Conservation (phyloP, 2,113 vertebrate species). For the Orycteropus afer region DNA sequence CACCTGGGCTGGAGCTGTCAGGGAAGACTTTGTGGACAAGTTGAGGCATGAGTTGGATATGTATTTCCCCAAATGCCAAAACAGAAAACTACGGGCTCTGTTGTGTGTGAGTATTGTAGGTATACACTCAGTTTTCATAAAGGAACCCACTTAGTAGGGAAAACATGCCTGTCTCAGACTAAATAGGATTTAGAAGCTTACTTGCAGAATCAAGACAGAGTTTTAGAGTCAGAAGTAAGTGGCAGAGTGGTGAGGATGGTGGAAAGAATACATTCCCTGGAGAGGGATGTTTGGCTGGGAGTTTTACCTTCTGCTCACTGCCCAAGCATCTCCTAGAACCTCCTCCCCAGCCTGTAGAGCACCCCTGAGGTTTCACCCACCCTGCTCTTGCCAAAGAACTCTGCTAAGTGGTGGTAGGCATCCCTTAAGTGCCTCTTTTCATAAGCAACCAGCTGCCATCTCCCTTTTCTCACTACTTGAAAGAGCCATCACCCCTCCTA, state of each 20-base stretch:
- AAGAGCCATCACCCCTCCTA: background rate
- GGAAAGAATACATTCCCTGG: background rate
- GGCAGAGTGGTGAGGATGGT: background rate
- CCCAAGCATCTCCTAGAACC: background rate
- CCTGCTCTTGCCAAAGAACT: background rate
- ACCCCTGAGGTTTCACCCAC: background rate
- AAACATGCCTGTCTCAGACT: background rate
- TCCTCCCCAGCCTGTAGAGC: background rate
- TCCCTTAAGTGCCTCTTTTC: background rate
- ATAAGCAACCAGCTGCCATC: background rate
- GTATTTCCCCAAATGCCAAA: conserved; percentile 8
- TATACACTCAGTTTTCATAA: background rate
- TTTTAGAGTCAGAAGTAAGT: background rate
- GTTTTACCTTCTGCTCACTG: background rate
- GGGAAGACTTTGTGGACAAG: background rate
- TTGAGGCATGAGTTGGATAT: background rate
- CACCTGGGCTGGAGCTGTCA: background rate
- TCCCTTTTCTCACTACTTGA: background rate
- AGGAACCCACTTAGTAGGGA: background rate
- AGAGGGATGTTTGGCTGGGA: background rate
- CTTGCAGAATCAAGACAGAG: background rate
- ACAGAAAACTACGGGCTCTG: background rate
- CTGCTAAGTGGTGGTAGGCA: background rate
- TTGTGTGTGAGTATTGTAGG: background rate
- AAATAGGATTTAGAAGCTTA: background rate